These are phyloP conservation scores for Ferdinandea cuprea DNA, from an alignment of 2,888 invertebrate genomes.

Conservation along the genomic window DNA sequence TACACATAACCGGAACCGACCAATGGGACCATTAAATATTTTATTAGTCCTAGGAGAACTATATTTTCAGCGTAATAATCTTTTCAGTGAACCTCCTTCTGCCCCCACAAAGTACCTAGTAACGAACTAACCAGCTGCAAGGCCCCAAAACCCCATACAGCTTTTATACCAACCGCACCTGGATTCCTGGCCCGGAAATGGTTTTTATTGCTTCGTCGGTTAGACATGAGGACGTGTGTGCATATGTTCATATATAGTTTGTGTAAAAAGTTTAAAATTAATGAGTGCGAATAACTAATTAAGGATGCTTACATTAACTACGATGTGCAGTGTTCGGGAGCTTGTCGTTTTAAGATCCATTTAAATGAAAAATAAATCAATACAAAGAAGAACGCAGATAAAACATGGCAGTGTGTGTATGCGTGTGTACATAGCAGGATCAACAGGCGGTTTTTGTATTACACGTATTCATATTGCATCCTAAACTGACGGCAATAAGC, in stretches of 20 bases:
- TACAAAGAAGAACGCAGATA: slow-evolving; percentile 7
- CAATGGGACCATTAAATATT: slow-evolving; percentile 73
- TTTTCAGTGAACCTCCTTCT: slow-evolving; percentile 47
- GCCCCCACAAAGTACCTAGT: slow-evolving; percentile 14
- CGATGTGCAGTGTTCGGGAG: slow-evolving; percentile 19
- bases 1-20: slow-evolving; percentile 69
- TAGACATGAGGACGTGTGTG: slow-evolving; percentile 5
- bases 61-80: slow-evolving; percentile 73
- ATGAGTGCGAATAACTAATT: slow-evolving; percentile 72
- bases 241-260: slow-evolving; percentile 1
- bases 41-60: slow-evolving; percentile 74
- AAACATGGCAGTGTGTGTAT: slow-evolving; percentile 8
- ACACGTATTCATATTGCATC: slow-evolving; percentile 38
- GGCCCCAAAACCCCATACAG: slow-evolving; percentile 19
- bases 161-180: slow-evolving; percentile 58
- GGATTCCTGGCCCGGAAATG: slow-evolving; percentile 55
- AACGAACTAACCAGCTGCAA: slow-evolving; percentile 1
- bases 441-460: slow-evolving; percentile 67
- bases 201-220: slow-evolving; percentile 65
- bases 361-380: slow-evolving; percentile 59
- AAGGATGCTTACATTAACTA: slow-evolving; percentile 61
- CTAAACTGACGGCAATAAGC: slow-evolving; percentile 18
- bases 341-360: slow-evolving; percentile 39
- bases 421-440: slow-evolving; percentile 14
- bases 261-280: slow-evolving; percentile 63